These are phyloP conservation scores for Sorex maritimensis DNA, from an alignment of 2,797 vertebrate species.

Conservation along the genomic window DNA sequence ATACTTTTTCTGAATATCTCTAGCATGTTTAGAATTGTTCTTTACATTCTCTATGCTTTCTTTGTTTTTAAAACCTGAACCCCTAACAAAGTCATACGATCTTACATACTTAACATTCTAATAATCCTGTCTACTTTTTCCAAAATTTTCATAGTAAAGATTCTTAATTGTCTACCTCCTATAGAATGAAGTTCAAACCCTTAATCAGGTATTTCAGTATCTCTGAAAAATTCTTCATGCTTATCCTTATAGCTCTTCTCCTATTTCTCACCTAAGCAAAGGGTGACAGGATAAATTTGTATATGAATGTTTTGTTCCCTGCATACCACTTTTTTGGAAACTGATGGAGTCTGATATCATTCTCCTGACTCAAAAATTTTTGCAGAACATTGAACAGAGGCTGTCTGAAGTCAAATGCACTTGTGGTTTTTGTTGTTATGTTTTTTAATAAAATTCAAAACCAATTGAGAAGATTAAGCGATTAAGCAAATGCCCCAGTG, in stretches of 20 bases:
- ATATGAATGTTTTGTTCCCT: conserved; percentile 8
- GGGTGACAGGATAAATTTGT: neutral
- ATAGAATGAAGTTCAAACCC: neutral
- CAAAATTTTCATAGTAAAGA: conserved; percentile 30
- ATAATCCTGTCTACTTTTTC: conserved; percentile 6
- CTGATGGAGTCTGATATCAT: too few species aligned
- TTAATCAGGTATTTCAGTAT: neutral
- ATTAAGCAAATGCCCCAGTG: too few species aligned
- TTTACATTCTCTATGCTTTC: conserved; percentile 10
- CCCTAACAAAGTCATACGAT: neutral
- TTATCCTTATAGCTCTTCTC: conserved; percentile 27
- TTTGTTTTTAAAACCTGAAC: conserved; percentile 45
- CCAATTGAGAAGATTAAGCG: too few species aligned
- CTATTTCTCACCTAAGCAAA: neutral
- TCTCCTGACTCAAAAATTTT: too few species aligned
- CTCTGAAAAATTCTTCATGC: conserved; percentile 14
- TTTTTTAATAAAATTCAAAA: too few species aligned
- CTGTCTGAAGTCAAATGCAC: too few species aligned
- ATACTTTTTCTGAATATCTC: too few species aligned
- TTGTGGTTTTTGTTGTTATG: too few species aligned
- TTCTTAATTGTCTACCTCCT: neutral
- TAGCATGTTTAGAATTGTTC: too few species aligned
- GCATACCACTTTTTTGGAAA: too few species aligned
- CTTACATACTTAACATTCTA: conserved; percentile 10
- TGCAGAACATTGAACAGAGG: too few species aligned